phyloP scores from a whole-genome alignment of 1,140 invertebrate genomes.

The Drosophila santomea region DNA sequence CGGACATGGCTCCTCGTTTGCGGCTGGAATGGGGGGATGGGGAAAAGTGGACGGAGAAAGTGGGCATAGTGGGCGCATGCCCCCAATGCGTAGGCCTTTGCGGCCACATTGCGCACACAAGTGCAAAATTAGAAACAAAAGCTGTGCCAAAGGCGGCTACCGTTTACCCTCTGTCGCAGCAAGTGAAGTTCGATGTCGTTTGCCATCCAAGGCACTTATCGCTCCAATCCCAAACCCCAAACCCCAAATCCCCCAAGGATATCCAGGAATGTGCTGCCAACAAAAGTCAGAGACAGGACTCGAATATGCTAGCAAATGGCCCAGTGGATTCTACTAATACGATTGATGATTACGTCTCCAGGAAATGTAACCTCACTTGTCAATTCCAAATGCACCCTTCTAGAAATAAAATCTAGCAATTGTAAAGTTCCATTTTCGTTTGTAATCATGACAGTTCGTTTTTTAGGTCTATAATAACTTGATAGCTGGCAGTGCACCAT shows the following conservation, averaged over 20 bases:
- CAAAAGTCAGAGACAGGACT: conserved; percentile 16
- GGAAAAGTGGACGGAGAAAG: not conserved
- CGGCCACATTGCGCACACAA: conserved; percentile 70
- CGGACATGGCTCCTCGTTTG: conserved; percentile 7
- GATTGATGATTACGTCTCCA: not conserved
- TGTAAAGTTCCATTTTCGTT: not conserved
- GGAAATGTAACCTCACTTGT: not conserved
- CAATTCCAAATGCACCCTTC: no score
- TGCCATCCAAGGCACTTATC: conserved; percentile 39
- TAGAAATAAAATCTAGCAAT: no score
- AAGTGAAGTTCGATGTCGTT: conserved; percentile 38
- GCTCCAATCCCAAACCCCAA: not conserved
- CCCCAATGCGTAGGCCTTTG: conserved; percentile 57
- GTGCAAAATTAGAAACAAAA: conserved; percentile 82
- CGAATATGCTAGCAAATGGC: conserved; percentile 16
- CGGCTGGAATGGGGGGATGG: not conserved
- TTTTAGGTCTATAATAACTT: no score
- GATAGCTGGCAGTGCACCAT: no score
- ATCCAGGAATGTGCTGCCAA: conserved; percentile 4
- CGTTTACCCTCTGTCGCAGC: conserved; percentile 46
- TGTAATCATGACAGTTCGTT: no score
- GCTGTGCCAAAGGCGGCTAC: conserved; percentile 54
- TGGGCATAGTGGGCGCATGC: not conserved
- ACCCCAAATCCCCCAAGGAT: conserved; percentile 3
- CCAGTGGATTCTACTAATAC: conserved; percentile 10